phyloP scores from a whole-genome alignment of 2,888 invertebrate genomes.

The Pterobdella sp. region DNA sequence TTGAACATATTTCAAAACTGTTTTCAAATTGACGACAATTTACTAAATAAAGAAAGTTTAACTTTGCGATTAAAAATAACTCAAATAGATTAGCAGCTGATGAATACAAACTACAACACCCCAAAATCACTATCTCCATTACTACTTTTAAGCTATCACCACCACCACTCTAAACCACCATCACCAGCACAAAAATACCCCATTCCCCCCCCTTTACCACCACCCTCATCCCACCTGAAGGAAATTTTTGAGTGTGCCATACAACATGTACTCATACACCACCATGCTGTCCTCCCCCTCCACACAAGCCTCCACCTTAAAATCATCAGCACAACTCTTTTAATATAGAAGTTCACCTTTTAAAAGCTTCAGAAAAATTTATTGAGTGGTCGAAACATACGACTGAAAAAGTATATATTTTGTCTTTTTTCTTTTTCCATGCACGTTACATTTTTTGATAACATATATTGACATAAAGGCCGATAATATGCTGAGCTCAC shows the following conservation, averaged over 20 bases:
- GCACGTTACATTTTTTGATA: neutral
- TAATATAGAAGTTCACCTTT: neutral
- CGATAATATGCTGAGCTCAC: neutral
- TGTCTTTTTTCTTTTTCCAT: neutral
- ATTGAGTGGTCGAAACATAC: neutral
- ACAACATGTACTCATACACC: constrained; percentile 13
- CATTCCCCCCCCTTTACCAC: no score
- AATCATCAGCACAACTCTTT: neutral
- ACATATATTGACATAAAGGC: constrained; percentile 2
- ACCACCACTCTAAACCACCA: no score
- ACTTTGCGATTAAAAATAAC: neutral
- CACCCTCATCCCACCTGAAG: constrained; percentile 10
- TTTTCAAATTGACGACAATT: no score
- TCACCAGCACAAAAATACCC: no score
- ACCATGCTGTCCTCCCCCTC: neutral
- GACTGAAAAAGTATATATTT: neutral
- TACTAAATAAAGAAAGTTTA: neutral
- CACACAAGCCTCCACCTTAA: constrained; percentile 13
- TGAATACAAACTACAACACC: neutral
- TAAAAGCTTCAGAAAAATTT: neutral
- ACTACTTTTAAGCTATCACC: no score
- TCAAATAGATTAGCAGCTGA: neutral
- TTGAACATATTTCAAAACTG: no score
- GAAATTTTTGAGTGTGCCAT: constrained; percentile 23
- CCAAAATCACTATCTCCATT: no score